A percentile compares a stretch with the other conserved stretches of the same genome.
phyloP scores from a whole-genome alignment of 2,113 vertebrate species.

The Nerophis ophidion region DNA sequence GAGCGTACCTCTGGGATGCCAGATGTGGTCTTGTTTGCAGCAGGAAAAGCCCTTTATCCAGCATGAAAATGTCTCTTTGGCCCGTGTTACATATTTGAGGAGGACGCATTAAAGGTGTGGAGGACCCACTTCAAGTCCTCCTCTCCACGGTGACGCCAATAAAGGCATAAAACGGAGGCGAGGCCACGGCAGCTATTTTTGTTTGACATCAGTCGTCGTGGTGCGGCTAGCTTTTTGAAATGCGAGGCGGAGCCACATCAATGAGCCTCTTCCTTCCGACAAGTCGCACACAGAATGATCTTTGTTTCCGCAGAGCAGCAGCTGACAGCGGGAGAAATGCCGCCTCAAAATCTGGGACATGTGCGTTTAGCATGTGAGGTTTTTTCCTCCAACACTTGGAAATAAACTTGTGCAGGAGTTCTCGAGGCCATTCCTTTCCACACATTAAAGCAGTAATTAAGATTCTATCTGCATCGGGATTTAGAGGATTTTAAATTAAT shows the following conservation, averaged over 20 bases:
- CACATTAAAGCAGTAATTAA: too few relatives aligned
- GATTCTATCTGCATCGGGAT: too few relatives aligned
- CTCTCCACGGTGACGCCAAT: neutral
- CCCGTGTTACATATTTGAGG: too few relatives aligned
- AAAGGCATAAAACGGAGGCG: neutral
- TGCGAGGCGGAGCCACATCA: slow-evolving; percentile 1
- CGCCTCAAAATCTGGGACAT: slow-evolving; percentile 14
- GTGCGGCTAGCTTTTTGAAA: neutral
- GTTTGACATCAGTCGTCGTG: neutral
- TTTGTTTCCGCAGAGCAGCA: slow-evolving; percentile 21
- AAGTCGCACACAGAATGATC: slow-evolving; percentile 27
- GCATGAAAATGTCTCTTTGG: neutral
- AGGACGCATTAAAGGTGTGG: too few relatives aligned
- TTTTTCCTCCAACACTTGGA: neutral
- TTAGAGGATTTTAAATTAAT: too few relatives aligned
- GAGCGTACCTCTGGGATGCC: slow-evolving; percentile 9
- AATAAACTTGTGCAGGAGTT: neutral
- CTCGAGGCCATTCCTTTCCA: too few relatives aligned
- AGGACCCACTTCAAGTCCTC: neutral
- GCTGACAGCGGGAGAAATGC: slow-evolving; percentile 35
- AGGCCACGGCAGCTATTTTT: neutral
- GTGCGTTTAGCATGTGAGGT: neutral
- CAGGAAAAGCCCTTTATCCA: neutral
- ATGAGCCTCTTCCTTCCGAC: slow-evolving; percentile 35
- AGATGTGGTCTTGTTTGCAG: slow-evolving; percentile 13